Base-by-base conservation (phyloP, 92 coral and sea anemone genomes). In the Phenganax subtilis region DNA sequence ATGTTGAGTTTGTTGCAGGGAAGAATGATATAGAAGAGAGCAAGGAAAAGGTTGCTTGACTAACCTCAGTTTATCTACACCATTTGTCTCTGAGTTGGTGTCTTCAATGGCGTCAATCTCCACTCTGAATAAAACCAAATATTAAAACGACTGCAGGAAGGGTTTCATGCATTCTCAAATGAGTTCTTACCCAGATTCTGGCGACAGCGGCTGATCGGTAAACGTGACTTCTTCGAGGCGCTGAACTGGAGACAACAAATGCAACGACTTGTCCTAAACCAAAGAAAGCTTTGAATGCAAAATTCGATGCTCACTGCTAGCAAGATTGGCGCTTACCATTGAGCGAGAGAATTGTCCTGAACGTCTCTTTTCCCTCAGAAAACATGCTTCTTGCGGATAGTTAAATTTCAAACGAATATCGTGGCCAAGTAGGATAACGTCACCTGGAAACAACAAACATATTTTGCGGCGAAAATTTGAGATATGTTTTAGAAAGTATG, bases 361-460 rank as follows among this genome's bases (percentile, higher is more conserved):
- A 60, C 91, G 86, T 60, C 98, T 82, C 77, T 90, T 89, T 80
- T 93, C 98, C 64, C 98, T 82, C 71, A 93, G 89, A 82, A 87
- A 90, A 59, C 97, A 91, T 7, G 98, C 98, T 85, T 93, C 98
- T 31, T 89, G 87, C 76, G 98, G 98, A 82, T 89, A 93, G 84
- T 93, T 93, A 82, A 93, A 93, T 77, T 93, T 93, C 85, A 93
- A 91, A 59, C 90, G 92, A 63, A 91, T 90, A 81, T 63, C 89
- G 85, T 93, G 85, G n/a, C 98, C 98, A 55, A 93, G 93, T 75
- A 93, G 92, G 55, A 93, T 81, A 3, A 93, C 96, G 57, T 93
- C 98, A 27, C 98, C 98, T 93, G 81, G 0, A 75, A 54, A n/a
- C 12, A 20, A 17, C 25, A 44, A 51, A 8, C 44, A 51, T 9